phyloP scores from a whole-genome alignment of 2,113 vertebrate species.

The Calidris pygmaea region DNA sequence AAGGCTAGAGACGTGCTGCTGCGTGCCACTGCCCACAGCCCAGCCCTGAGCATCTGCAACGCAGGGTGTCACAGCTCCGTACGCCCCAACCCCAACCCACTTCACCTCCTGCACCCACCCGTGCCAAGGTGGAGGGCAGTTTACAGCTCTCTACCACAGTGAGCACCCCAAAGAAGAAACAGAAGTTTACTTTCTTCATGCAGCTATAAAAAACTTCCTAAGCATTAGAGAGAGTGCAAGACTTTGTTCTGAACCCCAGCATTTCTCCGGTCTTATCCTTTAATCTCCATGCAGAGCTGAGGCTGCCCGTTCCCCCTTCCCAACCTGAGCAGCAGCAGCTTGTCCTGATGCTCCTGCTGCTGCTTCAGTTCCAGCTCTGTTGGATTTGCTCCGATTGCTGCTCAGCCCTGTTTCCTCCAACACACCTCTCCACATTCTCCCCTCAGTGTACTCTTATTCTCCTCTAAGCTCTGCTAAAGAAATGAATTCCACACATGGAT shows the following conservation, averaged over 20 bases:
- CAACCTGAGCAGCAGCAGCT: background rate
- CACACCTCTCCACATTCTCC: background rate
- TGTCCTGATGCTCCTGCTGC: background rate
- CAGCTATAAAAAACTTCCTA: background rate
- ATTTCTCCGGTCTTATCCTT: background rate
- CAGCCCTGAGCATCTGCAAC: accelerated
- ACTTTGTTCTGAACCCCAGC: background rate
- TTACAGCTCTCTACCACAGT: background rate
- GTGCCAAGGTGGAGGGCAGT: background rate
- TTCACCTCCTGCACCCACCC: background rate
- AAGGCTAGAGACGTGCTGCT: background rate
- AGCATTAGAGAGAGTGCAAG: background rate
- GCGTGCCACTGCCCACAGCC: background rate
- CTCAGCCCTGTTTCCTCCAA: background rate
- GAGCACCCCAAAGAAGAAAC: background rate
- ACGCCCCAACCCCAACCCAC: background rate
- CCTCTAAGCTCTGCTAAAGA: background rate
- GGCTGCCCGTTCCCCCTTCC: background rate
- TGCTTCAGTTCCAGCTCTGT: background rate
- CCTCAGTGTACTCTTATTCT: background rate
- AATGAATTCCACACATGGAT: background rate
- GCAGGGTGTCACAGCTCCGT: background rate
- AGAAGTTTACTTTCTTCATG: background rate
- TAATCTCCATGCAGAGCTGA: background rate
- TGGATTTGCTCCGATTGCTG: background rate